Base-by-base conservation (phyloP, 2,797 vertebrate genomes). In the Neosilurus mollespiculum region DNA sequence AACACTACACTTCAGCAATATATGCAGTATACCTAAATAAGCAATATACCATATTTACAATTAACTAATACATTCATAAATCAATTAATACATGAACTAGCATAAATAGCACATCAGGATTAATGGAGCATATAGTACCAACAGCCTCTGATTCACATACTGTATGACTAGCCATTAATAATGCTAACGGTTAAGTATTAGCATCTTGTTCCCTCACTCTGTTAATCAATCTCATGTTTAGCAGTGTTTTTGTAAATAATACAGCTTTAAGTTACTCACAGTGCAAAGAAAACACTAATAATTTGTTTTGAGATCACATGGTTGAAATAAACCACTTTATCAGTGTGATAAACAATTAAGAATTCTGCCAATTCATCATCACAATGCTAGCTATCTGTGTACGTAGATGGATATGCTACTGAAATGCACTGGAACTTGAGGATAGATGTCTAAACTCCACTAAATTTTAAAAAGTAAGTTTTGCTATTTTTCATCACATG, bases 1-100 rank as follows among this genome's bases (percentile, higher is more conserved):
- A 61, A 56, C 43, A 30, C 26, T 58, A 77, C 78, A 22, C 24
- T 69, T 82, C 77, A 65, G 10, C 77, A n/a, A n/a, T n/a, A n/a
- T n/a, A n/a, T n/a, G n/a, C n/a, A n/a, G n/a, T n/a, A n/a, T n/a
- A n/a, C 24, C 30, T 15, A 56, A 26, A 26, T 54, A 58, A 59
- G 11, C 20, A 4, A 4, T 14, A 37, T 2, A 43, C 37, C 37
- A 43, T n/a, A 37, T 14, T 61, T n/a, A 61, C 37, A 43, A 11
- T 56, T 16, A 16, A 53, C 22, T 30, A 54, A 24, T 72, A 72
- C 16, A 51, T 53, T 54, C 8, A 10, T 54, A 54, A 26, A 16
- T 53, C 20, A 16, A 9, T 24, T 71, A 24, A 24, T 51, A 53
- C 7, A 24, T 53, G 14, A 4, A 51, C 2, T 53, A 26, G 37